A percentile compares a stretch with the other conserved stretches of the same genome.
phyloP scores from a whole-genome alignment of 2,113 vertebrate genomes.

The Saccopteryx leptura region DNA sequence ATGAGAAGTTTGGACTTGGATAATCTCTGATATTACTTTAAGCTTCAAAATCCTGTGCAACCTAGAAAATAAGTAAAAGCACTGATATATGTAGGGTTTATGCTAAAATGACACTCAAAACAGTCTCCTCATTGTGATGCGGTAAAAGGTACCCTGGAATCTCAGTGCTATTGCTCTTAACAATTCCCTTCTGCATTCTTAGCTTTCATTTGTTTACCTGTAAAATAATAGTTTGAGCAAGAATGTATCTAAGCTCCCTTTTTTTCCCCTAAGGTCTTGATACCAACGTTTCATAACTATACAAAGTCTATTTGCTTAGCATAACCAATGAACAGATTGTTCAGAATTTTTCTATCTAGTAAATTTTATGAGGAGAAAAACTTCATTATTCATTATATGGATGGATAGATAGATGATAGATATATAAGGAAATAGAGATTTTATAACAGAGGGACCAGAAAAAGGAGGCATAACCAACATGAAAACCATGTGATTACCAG shows the following conservation, averaged over 20 bases:
- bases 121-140: neutral
- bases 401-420: neutral
- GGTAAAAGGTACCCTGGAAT: neutral
- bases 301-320: neutral
- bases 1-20: neutral
- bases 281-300: neutral
- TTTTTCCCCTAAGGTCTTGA: conserved; percentile 37
- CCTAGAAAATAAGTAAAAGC: conserved; percentile 30
- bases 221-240: conserved; percentile 27
- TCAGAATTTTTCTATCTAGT: neutral
- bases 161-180: neutral
- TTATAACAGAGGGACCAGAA: neutral
- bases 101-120: neutral
- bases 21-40: conserved; percentile 29
- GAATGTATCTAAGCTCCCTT: neutral
- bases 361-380: conserved; percentile 47
- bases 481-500: neutral
- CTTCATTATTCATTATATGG: neutral
- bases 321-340: neutral
- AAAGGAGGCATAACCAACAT: neutral
- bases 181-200: neutral
- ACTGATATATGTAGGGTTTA: neutral
- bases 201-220: neutral
- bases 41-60: neutral
- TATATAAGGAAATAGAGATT: neutral